phyloP scores from a whole-genome alignment of 2,888 invertebrate genomes.

The Drosophila bunnanda region DNA sequence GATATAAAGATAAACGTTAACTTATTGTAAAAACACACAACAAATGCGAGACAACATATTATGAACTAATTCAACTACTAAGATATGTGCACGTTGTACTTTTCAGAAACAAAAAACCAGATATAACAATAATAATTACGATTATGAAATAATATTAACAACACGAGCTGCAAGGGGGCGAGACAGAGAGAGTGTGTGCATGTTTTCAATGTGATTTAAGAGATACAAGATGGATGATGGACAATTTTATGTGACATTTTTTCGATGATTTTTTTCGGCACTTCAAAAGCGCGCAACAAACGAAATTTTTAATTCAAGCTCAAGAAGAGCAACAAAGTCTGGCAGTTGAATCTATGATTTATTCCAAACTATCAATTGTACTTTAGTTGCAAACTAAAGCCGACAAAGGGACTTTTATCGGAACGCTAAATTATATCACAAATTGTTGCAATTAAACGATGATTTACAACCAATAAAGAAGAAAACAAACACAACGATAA shows the following conservation, averaged over 20 bases:
- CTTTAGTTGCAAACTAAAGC: constrained; percentile 61
- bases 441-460: constrained; percentile 69
- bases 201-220: constrained; percentile 74
- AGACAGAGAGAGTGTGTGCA: constrained; percentile 12
- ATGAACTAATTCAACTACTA: constrained; percentile 59
- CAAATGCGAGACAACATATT: constrained; percentile 42
- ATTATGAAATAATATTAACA: constrained; percentile 48
- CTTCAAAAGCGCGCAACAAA: constrained; percentile 58
- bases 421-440: constrained; percentile 50
- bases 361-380: constrained; percentile 56
- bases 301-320: constrained; percentile 47
- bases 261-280: constrained; percentile 68
- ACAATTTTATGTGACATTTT: constrained; percentile 71
- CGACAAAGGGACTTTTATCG: constrained; percentile 49
- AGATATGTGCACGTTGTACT: constrained; percentile 77
- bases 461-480: constrained; percentile 63
- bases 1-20: constrained; percentile 63
- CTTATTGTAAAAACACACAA: constrained; percentile 63
- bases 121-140: constrained; percentile 35
- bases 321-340: constrained; percentile 32
- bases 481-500: constrained; percentile 38
- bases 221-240: constrained; percentile 57
- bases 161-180: constrained; percentile 9
- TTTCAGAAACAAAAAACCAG: constrained; percentile 57
- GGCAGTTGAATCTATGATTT: constrained; percentile 51